Base-by-base conservation (phyloP, 2,113 vertebrate genomes). In the Paramisgurnus dabryanus region DNA sequence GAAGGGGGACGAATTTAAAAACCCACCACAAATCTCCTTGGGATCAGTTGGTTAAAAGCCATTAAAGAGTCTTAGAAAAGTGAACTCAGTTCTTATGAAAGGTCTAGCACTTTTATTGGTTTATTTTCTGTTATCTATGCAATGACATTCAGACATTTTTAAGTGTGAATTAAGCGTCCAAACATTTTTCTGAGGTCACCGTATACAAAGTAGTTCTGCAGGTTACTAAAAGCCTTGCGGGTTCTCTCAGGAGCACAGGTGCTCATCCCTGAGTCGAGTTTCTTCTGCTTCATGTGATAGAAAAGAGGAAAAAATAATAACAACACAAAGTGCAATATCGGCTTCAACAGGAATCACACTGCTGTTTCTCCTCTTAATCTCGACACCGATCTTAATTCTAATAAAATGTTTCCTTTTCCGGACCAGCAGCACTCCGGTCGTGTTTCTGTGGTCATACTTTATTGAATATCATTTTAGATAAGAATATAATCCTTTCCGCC, bases 401-500 rank as follows among this genome's bases (percentile, higher is more conserved):
- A 92, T 92, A 93, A 92, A 92, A 90, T 89, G 88, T 90, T 91
- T 73, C 88, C 86, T 85, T 85, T 82, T 76, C 88, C 87, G 85
- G 89, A 90, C 88, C 87, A 84, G 90, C 87, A 86, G 89, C 91
- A 91, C 91, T 94, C 90, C 89, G 89, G 90, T 87, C 85, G 80
- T 90, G 89, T 91, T 93, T 93, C 89, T 87, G 87, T 82, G 82
- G 91, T 91, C 90, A 90, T 92, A 92, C 89, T 91, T 93, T 93
- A 94, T 93, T 93, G 92, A 93, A 93, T 93, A 93, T 93, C 91
- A 93, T 93, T 93, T 94, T 86, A 94, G 93, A 94, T 94, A 94
- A 94, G 91, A 88, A 88, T 88, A 89, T 94, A 94, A 93, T 93
- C 92, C 92, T 90, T 90, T 87, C 88, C 85, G 85, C 85, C 63